Conservation (phyloP, 2,888 invertebrate species). For the Miltochrista miniata region DNA sequence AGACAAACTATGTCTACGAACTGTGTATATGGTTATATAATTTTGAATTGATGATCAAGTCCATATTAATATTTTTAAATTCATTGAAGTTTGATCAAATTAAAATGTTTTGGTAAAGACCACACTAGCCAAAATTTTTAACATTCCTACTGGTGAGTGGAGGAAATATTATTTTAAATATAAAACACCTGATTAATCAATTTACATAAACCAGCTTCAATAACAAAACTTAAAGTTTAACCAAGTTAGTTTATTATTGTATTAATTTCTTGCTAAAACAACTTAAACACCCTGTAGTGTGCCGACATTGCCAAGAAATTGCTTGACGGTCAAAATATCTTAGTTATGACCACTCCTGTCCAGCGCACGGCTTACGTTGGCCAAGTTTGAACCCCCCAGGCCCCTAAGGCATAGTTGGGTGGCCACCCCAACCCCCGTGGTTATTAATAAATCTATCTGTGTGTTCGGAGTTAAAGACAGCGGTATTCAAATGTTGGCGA, state of each 20-base stretch:
- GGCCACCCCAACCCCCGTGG: constrained; percentile 50
- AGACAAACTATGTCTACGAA: too few relatives aligned
- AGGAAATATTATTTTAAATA: not conserved
- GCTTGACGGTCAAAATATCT: constrained; percentile 83
- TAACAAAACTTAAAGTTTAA: constrained; percentile 27
- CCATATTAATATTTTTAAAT: too few relatives aligned
- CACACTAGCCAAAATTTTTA: too few relatives aligned
- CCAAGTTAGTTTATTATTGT: constrained; percentile 52
- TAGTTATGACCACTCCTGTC: constrained; percentile 83
- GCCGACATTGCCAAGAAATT: constrained; percentile 75
- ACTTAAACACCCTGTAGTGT: constrained; percentile 66
- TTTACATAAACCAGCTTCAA: not conserved
- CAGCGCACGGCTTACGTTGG: constrained; percentile 78
- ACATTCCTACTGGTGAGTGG: too few relatives aligned
- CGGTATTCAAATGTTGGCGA: constrained; percentile 57
- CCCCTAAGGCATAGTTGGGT: constrained; percentile 65
- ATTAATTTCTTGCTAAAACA: constrained; percentile 58
- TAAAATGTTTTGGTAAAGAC: too few relatives aligned
- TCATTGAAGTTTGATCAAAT: too few relatives aligned
- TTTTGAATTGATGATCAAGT: too few relatives aligned
- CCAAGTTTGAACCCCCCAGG: constrained; percentile 65
- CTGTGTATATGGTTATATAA: too few relatives aligned
- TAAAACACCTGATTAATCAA: not conserved
- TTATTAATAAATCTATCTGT: constrained; percentile 83
- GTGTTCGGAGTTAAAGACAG: constrained; percentile 75